phyloP scores from a whole-genome alignment of 1,140 invertebrate genomes.

The Dreissena polymorpha region DNA sequence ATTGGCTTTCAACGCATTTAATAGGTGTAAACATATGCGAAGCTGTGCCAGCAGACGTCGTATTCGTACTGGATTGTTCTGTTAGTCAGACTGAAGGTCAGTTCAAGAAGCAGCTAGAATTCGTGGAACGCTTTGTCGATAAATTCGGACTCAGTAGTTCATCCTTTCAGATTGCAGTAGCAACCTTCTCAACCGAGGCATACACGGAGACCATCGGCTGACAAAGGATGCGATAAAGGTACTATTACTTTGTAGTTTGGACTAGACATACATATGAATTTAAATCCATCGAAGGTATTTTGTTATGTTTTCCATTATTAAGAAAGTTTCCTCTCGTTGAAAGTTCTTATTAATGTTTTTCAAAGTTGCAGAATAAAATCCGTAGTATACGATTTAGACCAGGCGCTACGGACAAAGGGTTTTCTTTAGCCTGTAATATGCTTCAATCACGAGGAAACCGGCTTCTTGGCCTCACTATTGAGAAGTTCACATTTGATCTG shows the following conservation, averaged over 20 bases:
- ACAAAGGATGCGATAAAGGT: slow-evolving; percentile 11
- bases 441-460: not conserved
- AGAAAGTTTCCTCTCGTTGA: not conserved
- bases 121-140: slow-evolving; percentile 31
- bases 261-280: not conserved
- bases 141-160: slow-evolving; percentile 17
- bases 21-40: slow-evolving; percentile 24
- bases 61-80: slow-evolving; percentile 44
- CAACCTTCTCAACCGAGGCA: slow-evolving; percentile 38
- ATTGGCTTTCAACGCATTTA: too few relatives aligned
- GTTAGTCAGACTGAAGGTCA: slow-evolving; percentile 31
- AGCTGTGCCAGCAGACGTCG: slow-evolving; percentile 23
- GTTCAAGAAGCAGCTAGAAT: slow-evolving; percentile 37
- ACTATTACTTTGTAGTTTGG: not conserved
- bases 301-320: not conserved
- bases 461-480: not conserved
- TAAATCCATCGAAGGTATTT: too few relatives aligned
- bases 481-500: slow-evolving; percentile 20
- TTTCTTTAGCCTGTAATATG: not conserved
- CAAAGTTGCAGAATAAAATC: not conserved
- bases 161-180: slow-evolving; percentile 29
- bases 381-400: not conserved
- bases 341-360: not conserved
- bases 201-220: slow-evolving; percentile 28
- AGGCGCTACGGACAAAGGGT: not conserved